Evolutionary conservation across 2,797 vertebrate genomes (phyloP).

Genomic region (Rhinatrema bivittatum): DNA sequence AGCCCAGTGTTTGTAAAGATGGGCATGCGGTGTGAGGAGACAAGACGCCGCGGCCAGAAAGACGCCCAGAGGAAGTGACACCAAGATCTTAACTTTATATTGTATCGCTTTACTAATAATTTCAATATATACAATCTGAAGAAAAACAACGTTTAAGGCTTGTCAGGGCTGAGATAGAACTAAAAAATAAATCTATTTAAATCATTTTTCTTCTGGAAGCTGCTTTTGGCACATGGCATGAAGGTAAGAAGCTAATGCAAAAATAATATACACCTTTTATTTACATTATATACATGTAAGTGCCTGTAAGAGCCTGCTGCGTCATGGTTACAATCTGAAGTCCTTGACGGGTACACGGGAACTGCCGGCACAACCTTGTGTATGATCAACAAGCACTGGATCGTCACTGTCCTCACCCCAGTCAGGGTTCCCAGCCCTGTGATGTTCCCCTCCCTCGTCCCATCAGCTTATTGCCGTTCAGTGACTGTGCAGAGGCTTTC

Average conservation of each 20-base stretch:
- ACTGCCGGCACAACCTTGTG: too few species aligned
- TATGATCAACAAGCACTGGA: neutral
- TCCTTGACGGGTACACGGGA: too few species aligned
- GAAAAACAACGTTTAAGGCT: neutral
- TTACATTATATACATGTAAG: slow-evolving; percentile 45
- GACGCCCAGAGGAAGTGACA: neutral
- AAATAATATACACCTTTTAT: slow-evolving; percentile 15
- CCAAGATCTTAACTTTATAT: neutral
- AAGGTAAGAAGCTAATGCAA: neutral
- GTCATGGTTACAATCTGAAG: neutral
- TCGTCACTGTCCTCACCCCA: neutral
- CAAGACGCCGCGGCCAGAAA: too few species aligned
- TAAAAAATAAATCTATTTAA: slow-evolving; percentile 16
- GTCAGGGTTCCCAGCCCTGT: too few species aligned
- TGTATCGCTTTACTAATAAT: slow-evolving; percentile 34
- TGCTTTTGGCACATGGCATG: rapidly evolving
- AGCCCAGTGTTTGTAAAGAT: too few species aligned
- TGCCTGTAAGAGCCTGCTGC: slow-evolving; percentile 38
- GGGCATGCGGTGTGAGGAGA: too few species aligned
- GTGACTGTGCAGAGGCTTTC: neutral
- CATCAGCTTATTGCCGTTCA: too few species aligned
- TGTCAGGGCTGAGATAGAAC: slow-evolving; percentile 3
- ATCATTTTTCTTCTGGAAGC: neutral
- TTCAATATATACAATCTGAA: slow-evolving; percentile 2
- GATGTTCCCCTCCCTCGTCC: too few species aligned